Percentiles rank a stretch among this genome's conserved stretches.
These are phyloP conservation scores for Cryptotermes secundus DNA, from an alignment of 1,140 invertebrate genomes.

Conservation along the genomic window DNA sequence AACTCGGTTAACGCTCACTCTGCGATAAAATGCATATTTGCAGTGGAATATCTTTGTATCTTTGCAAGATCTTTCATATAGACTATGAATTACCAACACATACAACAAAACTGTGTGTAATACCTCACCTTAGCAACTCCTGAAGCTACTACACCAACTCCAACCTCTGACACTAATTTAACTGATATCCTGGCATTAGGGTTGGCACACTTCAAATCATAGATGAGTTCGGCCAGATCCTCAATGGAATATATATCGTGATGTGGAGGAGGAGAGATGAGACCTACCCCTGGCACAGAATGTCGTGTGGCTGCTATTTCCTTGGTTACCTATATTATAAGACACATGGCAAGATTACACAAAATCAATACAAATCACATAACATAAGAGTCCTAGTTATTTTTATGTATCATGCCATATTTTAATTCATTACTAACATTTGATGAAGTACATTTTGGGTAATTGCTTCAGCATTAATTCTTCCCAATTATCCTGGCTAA, in stretches of 20 bases:
- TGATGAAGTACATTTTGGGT: no score
- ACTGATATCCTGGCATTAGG: conserved; percentile 94
- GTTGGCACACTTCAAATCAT: conserved; percentile 97
- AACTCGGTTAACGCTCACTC: no score
- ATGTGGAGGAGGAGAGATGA: conserved; percentile 98
- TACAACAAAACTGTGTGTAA: conserved; percentile 41
- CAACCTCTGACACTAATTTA: conserved; percentile 97
- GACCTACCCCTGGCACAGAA: conserved; percentile 94
- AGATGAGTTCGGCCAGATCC: conserved; percentile 97
- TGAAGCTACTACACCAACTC: conserved; percentile 96
- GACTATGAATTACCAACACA: conserved; percentile 43
- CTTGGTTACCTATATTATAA: conserved; percentile 56
- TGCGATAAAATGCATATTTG: no score
- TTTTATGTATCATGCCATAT: no score
- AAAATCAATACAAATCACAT: neutral
- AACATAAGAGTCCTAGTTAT: neutral
- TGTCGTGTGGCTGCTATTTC: conserved; percentile 95
- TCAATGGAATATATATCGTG: conserved; percentile 99
- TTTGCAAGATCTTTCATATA: no score
- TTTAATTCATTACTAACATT: no score
- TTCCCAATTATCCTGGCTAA: no score
- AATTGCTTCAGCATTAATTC: neutral
- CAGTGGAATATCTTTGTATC: no score
- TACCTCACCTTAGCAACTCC: conserved; percentile 83
- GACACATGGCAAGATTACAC: neutral